Conservation (phyloP, 1,140 invertebrate genomes). For the Micrasema minimum region DNA sequence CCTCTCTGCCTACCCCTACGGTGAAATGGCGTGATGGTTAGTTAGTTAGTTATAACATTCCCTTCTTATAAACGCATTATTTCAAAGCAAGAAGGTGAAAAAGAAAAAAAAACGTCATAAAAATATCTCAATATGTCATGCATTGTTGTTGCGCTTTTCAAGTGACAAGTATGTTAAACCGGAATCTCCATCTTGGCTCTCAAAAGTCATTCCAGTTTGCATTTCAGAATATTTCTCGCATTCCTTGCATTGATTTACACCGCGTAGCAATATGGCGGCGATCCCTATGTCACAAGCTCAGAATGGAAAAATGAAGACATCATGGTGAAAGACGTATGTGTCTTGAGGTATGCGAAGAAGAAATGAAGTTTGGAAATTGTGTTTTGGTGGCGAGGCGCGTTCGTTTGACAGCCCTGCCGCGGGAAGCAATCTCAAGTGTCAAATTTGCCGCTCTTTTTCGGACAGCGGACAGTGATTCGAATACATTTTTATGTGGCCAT, state of each 20-base stretch:
- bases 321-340: not conserved
- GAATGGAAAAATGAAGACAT: not conserved
- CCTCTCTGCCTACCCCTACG: too few relatives aligned
- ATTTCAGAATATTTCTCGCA: conserved; percentile 7
- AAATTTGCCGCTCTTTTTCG: conserved; percentile 21
- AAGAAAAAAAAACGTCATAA: not conserved
- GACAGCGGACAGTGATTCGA: not conserved
- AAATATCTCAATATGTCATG: not conserved
- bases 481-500: too few relatives aligned
- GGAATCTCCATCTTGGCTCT: conserved; percentile 2
- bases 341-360: not conserved
- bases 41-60: too few relatives aligned
- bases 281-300: not conserved
- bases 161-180: conserved; percentile 16
- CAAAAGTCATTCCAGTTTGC: not conserved
- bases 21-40: too few relatives aligned
- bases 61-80: too few relatives aligned
- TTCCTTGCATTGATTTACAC: conserved; percentile 25
- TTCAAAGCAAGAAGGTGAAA: too few relatives aligned
- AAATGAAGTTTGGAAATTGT: conserved; percentile 23
- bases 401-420: conserved; percentile 21
- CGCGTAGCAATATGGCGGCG: conserved; percentile 5
- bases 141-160: conserved; percentile 9
- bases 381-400: conserved; percentile 11
- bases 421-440: conserved; percentile 27